Base-by-base conservation (phyloP, 92 coral and sea anemone genomes). In the Desmophyllum pertusum region DNA sequence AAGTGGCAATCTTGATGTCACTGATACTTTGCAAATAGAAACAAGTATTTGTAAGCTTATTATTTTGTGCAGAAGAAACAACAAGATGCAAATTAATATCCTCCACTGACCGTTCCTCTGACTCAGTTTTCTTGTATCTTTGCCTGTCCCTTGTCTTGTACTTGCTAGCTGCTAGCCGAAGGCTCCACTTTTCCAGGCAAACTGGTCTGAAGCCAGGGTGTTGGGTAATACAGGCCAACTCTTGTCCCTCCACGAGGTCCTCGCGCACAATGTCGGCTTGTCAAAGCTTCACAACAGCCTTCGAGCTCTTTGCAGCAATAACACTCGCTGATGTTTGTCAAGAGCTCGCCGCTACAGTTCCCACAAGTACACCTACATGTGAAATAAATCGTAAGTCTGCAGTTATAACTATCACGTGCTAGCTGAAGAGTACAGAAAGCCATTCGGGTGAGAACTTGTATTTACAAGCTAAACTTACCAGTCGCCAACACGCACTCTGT, bases 131-230 rank as follows among this genome's bases (percentile, higher is more conserved):
- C 27, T 23, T 64, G 38, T 64, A 64, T 13, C 38, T 35, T 31
- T 31, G 25, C 25, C 36, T 68, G 46, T 68, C 40, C 36, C 37
- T 68, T 18, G 43, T 68, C 21, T 27, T 40, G n/a, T 25, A 36
- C 73, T 30, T 36, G 10, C 37, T 46, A 23, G 83, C 68, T 4
- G 91, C 91, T 80, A 87, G 17, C 51, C 88, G 29, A 21, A 90
- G 73, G 76, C 91, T 90, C 94, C 94, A 90, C 63, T 90, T 87
- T 70, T 90, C 79, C 29, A 86, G 83, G 70, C 94, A 90, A 35
- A 90, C 89, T 36, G 79, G 86, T 17, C 41, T 52, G 67, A 90
- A 90, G 39, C 94, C 89, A 9, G 91, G 94, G 75, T 90, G 94
- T 27, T 86, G 55, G 3, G 84, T 90, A 10, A 90, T 51, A 50